A percentile compares a stretch with the other conserved stretches of the same genome.
Conservation (phyloP, 2,797 vertebrate genomes). For the Eupleurogrammus muticus region DNA sequence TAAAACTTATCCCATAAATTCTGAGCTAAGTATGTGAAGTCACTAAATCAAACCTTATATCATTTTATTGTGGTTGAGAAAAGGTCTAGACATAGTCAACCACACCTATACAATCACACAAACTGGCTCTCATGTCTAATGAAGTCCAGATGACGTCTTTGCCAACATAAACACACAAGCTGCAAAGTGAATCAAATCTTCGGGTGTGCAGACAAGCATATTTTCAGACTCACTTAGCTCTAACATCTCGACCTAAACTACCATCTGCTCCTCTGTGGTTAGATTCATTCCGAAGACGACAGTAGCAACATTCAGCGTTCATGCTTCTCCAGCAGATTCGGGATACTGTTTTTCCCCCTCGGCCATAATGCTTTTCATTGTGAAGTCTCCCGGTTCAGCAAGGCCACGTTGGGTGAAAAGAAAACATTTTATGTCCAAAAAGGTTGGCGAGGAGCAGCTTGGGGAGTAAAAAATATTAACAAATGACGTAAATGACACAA, state of each 20-base stretch:
- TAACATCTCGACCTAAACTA: conserved; percentile 34
- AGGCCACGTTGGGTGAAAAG: conserved; percentile 9
- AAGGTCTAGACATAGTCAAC: neutral
- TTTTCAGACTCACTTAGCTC: conserved; percentile 56
- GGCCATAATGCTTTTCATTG: conserved; percentile 20
- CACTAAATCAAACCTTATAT: neutral
- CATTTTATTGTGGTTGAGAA: neutral
- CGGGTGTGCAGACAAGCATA: conserved; percentile 22
- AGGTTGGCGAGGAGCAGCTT: neutral
- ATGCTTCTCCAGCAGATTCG: conserved; percentile 48
- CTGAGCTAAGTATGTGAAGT: neutral
- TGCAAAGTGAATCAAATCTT: conserved; percentile 26
- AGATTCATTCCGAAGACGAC: conserved; percentile 31
- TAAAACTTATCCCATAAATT: conserved; percentile 10
- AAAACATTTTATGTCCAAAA: conserved; percentile 16
- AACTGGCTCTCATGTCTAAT: conserved; percentile 16
- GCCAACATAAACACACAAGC: conserved; percentile 43
- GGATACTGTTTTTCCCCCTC: conserved; percentile 2
- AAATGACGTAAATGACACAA: conserved; percentile 19
- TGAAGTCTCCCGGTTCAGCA: conserved; percentile 29
- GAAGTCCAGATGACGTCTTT: conserved; percentile 26
- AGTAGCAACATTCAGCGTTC: conserved; percentile 46
- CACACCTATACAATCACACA: conserved; percentile 13
- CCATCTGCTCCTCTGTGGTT: conserved; percentile 56
- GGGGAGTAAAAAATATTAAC: conserved; percentile 17